Conservation (phyloP, 1,140 invertebrate species). For the Ips nitidus region DNA sequence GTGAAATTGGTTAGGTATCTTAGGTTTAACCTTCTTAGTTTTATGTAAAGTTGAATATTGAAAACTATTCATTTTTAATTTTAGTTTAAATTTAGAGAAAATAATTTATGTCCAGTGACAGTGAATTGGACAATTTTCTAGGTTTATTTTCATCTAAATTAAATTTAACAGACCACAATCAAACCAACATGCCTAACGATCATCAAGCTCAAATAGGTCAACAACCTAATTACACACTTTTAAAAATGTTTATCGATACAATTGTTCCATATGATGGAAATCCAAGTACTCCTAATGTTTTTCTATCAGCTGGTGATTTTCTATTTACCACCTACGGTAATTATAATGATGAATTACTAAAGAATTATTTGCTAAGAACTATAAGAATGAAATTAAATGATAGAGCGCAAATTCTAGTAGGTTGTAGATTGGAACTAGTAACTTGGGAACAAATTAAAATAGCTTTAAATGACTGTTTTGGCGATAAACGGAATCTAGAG, state of each 20-base stretch:
- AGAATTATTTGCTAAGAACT: background rate
- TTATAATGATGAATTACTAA: constrained; percentile 7
- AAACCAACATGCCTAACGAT: background rate
- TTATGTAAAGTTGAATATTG: too few relatives aligned
- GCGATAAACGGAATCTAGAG: constrained; percentile 16
- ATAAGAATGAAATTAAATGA: constrained; percentile 8
- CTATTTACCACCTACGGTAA: background rate
- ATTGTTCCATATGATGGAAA: constrained; percentile 2
- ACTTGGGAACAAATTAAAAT: constrained; percentile 8
- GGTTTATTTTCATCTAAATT: background rate
- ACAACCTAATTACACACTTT: background rate
- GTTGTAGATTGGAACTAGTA: background rate
- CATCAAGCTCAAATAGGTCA: background rate
- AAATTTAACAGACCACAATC: background rate
- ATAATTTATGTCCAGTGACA: background rate
- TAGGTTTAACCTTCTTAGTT: too few relatives aligned
- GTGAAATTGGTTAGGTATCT: too few relatives aligned
- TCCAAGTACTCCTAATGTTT: background rate
- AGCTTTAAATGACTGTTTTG: constrained; percentile 7
- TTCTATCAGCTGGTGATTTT: constrained; percentile 6
- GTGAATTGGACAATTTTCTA: background rate
- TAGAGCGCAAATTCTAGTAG: background rate
- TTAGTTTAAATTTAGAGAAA: background rate
- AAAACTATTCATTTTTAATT: background rate
- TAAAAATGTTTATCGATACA: constrained; percentile 1